Conservation (phyloP, 2,113 vertebrate species). For the Hydrolagus affinis region DNA sequence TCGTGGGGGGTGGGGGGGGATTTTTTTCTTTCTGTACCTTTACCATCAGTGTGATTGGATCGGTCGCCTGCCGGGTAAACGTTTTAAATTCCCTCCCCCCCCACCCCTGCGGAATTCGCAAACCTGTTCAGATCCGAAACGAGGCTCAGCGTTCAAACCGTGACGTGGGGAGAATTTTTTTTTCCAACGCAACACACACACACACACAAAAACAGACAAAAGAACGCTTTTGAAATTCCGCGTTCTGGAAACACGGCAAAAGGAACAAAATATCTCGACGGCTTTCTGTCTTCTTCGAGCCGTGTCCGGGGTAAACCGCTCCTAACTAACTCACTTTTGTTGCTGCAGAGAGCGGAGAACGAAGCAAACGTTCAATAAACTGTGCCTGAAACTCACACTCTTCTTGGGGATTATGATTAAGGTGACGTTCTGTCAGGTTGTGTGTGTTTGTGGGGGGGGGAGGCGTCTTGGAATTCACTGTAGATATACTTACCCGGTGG, state of each 20-base stretch:
- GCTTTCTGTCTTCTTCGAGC: background rate
- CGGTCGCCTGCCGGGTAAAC: background rate
- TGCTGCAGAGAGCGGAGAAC: background rate
- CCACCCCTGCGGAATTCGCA: too few relatives aligned
- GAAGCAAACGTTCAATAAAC: background rate
- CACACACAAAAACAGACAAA: too few relatives aligned
- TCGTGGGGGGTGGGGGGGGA: too few relatives aligned
- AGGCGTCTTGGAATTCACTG: too few relatives aligned
- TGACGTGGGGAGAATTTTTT: too few relatives aligned
- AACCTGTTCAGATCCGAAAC: conserved; percentile 12
- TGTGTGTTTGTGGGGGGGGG: background rate
- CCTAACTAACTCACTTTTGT: background rate
- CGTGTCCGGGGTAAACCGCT: background rate
- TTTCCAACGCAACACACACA: too few relatives aligned
- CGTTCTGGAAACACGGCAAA: too few relatives aligned
- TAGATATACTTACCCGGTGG: background rate
- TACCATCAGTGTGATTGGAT: background rate
- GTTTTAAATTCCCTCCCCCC: too few relatives aligned
- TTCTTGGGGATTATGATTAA: background rate
- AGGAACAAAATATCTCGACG: too few relatives aligned
- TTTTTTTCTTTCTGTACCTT: background rate
- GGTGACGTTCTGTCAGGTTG: background rate
- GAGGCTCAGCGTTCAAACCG: too few relatives aligned
- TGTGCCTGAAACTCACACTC: background rate
- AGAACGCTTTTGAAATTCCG: too few relatives aligned